Evolutionary conservation across 1,140 invertebrate genomes (phyloP), one percentile per base, ranked within the genome.

Genomic region (Drosophila obscura): DNA sequence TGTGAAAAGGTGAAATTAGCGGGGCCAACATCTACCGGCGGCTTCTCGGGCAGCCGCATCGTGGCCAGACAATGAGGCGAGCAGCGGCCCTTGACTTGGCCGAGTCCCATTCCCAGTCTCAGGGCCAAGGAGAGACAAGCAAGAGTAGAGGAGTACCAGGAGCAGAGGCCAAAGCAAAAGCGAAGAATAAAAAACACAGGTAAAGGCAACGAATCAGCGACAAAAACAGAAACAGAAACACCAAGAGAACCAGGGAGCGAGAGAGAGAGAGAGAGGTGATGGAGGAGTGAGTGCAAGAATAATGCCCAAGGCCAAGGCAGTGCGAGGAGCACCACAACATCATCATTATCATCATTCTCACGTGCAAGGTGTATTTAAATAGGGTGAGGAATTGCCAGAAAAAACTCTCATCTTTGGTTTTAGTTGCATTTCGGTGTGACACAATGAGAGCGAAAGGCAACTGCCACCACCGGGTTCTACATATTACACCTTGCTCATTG

Each of bases 1-100:
- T 85, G 82, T 87, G 81, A 85, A 85, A 85, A 85, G 81, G 77
- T 77, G 69, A 85, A 85, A 85, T 85, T 87, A 85, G 82, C 81
- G 63, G 74, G 44, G 77, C 66, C 53, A 45, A 63, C 69, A 50
- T 44, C 60, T 22, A 48, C 45, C 16, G 22, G 22, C 16, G 22
- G 22, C 45, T 19, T 19, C 24, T 24, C 43, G 15, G 22, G 26
- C 35, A 39, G 35, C 28, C 58, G 46, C 80, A 69, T 81, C 73
- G 69, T 66, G 66, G 82, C 82, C 82, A 85, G 82, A 85, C 82
- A 85, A 85, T 82, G 58, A 85, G 82, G 83, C 82, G 78, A 87
- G 83, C 60, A 61, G 69, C 60, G 82, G 82, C 82, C 82, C 82
- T 85, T 81, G 82, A 81, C 82, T 87, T 52, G 69, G 63, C 44